Conservation (phyloP, 2,113 vertebrate species). For the Bolborhynchus lineola region DNA sequence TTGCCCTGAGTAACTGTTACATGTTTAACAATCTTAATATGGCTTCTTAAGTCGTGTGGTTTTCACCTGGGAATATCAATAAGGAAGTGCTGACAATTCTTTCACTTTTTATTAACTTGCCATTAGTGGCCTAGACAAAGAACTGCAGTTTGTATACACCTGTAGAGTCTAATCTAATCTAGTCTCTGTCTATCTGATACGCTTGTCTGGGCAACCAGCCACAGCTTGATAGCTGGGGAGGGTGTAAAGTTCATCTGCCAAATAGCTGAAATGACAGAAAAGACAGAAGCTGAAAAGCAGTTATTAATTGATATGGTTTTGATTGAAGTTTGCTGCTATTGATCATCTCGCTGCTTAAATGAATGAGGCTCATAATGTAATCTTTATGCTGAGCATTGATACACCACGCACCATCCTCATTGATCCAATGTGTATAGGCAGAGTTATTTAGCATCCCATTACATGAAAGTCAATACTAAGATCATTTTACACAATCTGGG, state of each 20-base stretch:
- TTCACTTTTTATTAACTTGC: constrained; percentile 46
- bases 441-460: constrained; percentile 11
- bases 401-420: not conserved
- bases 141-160: not conserved
- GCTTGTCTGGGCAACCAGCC: constrained; percentile 12
- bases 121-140: not conserved
- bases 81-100: constrained; percentile 11
- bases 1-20: not conserved
- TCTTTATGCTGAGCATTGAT: not conserved
- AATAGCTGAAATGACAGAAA: constrained; percentile 19
- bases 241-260: not conserved
- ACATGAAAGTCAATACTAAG: not conserved
- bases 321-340: constrained; percentile 19
- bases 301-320: constrained; percentile 45
- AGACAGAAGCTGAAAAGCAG: constrained; percentile 3
- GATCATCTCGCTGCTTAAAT: not conserved
- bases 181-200: not conserved
- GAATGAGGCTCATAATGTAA: not conserved
- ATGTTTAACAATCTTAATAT: not conserved
- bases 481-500: not conserved
- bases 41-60: not conserved
- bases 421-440: not conserved
- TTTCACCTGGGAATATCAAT: constrained; percentile 14
- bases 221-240: not conserved
- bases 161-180: not conserved